Evolutionary conservation across 2,113 vertebrate genomes (phyloP).

Genomic region (Ifrita kowaldi): DNA sequence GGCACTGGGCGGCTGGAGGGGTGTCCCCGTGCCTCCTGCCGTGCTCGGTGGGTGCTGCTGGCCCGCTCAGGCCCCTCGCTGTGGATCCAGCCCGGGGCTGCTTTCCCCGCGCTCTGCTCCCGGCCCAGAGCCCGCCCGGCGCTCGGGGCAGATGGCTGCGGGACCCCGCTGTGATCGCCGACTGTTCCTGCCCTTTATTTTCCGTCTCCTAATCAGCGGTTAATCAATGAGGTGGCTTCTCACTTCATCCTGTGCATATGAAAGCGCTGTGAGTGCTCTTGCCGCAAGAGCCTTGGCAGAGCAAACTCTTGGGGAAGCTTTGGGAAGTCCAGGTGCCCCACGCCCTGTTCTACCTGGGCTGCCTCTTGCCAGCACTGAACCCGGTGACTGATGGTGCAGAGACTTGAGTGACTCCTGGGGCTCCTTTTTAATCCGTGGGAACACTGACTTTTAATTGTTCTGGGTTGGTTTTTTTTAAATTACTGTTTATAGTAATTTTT

Average conservation of each 20-base stretch:
- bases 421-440: background rate
- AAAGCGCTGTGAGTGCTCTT: background rate
- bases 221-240: background rate
- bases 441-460: background rate
- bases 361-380: background rate
- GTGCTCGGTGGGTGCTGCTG: background rate
- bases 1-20: fast-evolving
- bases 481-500: background rate
- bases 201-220: background rate
- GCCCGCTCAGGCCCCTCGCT: background rate
- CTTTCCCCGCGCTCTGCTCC: fast-evolving
- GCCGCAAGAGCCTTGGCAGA: fast-evolving
- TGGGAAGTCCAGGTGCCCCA: background rate
- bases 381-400: fast-evolving
- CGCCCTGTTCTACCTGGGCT: background rate
- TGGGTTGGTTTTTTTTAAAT: background rate
- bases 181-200: conserved; percentile 5
- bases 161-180: background rate
- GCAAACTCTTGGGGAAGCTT: background rate
- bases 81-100: too few species aligned
- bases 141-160: background rate
- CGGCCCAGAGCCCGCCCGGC: background rate
- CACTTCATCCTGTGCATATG: background rate
- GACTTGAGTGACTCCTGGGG: background rate
- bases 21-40: background rate